phyloP scores from a whole-genome alignment of 2,113 vertebrate genomes.

The Phodopus roborovskii region DNA sequence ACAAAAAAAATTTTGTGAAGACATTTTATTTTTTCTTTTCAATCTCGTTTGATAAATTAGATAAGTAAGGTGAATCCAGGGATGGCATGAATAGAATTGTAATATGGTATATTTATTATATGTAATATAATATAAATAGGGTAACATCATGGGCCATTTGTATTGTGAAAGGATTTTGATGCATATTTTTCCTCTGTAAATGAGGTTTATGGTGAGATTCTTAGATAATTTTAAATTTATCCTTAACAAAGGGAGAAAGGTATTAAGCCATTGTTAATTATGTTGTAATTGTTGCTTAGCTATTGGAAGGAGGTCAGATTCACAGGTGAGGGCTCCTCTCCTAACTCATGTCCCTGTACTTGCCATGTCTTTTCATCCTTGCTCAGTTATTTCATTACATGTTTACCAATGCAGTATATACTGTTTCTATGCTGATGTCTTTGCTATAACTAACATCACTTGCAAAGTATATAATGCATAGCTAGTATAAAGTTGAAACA shows the following conservation, averaged over 20 bases:
- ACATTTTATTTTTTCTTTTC: not conserved
- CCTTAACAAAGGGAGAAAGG: not conserved
- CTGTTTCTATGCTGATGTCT: not conserved
- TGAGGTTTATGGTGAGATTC: not conserved
- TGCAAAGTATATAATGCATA: conserved; percentile 2
- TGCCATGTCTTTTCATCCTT: not conserved
- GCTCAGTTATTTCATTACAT: not conserved
- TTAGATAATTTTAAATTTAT: not conserved
- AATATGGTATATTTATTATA: not conserved
- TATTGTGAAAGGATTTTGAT: not conserved
- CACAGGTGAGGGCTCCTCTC: not conserved
- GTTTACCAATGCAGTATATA: not conserved
- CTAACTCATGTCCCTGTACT: not conserved
- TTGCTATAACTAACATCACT: conserved; percentile 16
- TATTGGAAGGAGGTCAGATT: not conserved
- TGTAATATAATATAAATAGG: not conserved
- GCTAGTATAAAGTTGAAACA: not conserved
- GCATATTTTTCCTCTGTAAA: not conserved
- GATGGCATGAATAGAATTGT: not conserved
- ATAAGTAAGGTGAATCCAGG: not conserved
- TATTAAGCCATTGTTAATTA: not conserved
- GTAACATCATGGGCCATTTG: not conserved
- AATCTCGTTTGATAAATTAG: not conserved
- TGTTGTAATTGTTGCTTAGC: not conserved
- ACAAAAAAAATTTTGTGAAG: not conserved